Evolutionary conservation across 2,888 invertebrate genomes (phyloP).

Genomic region (Cephonodes hylas): DNA sequence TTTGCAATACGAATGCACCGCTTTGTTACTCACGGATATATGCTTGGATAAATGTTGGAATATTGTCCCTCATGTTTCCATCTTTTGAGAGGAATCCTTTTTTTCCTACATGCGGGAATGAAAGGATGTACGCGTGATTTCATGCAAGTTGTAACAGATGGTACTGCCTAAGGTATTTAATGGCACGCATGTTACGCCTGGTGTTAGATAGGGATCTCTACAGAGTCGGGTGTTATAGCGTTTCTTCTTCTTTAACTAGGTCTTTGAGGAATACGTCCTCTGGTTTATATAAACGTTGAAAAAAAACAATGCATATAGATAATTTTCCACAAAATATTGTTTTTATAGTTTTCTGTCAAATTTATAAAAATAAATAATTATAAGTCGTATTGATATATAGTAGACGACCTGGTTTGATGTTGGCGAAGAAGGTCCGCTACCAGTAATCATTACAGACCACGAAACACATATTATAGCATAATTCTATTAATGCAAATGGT

Average conservation of each 20-base stretch:
- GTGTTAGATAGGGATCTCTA: not conserved
- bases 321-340: too few relatives aligned
- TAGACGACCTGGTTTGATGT: too few relatives aligned
- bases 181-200: not conserved
- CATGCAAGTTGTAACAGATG: not conserved
- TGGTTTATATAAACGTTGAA: too few relatives aligned
- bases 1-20: slow-evolving; percentile 34
- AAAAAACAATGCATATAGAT: too few relatives aligned
- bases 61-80: not conserved
- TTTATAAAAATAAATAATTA: too few relatives aligned
- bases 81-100: not conserved
- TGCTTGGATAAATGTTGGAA: not conserved
- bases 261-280: too few relatives aligned
- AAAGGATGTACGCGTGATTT: not conserved
- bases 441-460: too few relatives aligned
- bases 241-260: too few relatives aligned
- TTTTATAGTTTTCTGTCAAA: too few relatives aligned
- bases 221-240: not conserved
- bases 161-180: not conserved
- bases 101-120: not conserved
- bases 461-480: too few relatives aligned
- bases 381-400: too few relatives aligned
- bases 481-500: not conserved
- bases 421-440: too few relatives aligned
- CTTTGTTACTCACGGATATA: not conserved